phyloP scores from a whole-genome alignment of 2,797 vertebrate genomes.

The Otolemur crassicaudatus region DNA sequence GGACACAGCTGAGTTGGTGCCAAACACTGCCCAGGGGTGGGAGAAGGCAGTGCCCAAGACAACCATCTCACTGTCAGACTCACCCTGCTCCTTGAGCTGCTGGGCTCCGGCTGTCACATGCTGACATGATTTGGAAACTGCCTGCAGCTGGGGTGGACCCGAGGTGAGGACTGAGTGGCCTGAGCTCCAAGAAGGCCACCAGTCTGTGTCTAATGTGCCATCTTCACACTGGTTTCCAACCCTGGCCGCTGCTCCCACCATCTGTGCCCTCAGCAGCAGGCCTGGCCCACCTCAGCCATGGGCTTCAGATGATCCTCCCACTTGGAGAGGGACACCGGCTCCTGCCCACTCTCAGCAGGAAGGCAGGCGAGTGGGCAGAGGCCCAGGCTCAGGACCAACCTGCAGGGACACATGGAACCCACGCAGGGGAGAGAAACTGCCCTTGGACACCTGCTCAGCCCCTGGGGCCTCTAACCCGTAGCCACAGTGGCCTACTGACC shows the following conservation, averaged over 20 bases:
- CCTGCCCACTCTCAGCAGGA: neutral
- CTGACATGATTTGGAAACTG: neutral
- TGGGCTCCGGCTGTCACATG: neutral
- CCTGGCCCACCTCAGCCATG: accelerated
- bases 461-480: neutral
- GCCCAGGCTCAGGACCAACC: neutral
- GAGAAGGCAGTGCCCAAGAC: neutral
- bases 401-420: neutral
- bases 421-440: neutral
- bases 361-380: neutral
- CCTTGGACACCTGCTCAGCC: neutral
- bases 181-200: neutral
- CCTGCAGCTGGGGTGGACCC: neutral
- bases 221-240: neutral
- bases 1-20: neutral
- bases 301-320: neutral
- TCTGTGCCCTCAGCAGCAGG: slow-evolving; percentile 39
- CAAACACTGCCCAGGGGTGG: neutral
- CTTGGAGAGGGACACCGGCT: accelerated
- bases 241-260: neutral
- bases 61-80: accelerated
- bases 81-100: neutral
- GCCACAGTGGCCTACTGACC: accelerated
- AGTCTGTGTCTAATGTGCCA: neutral
- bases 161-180: neutral